Evolutionary conservation across 2,888 invertebrate genomes (phyloP), one percentile per base, ranked within the genome.

Genomic region (Linyphia triangularis): DNA sequence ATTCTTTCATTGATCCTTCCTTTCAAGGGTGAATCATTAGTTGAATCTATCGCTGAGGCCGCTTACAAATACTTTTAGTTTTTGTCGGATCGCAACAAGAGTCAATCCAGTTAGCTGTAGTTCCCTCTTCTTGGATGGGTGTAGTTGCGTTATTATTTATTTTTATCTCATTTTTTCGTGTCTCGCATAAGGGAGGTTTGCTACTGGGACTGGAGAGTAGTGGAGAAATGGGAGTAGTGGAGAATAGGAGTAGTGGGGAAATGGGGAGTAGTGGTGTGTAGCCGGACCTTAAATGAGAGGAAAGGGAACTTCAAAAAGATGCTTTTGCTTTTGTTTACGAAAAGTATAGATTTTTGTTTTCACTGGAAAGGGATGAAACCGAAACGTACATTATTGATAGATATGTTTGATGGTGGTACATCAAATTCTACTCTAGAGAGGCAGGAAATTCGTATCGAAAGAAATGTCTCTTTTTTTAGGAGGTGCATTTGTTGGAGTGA

Each of bases 41-140:
- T 22, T 5, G 67, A 67, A 81, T 59, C 69, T 69, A 81, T 81
- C 81, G 75, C 75, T 24, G 30, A 65, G 37, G 79, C 79, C 69
- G 81, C 81, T 81, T 81, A 81, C 81, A 81, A 81, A 81, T 69
- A 81, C 81, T 81, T 81, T 81, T 81, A 69, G 69, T 81, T 81
- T 81, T 81, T 69, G 78, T 67, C 65, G 43, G 33, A 67, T 30
- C 19, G 67, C 79, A 57, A 37, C 81, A 26, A 69, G 70, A 69
- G 78, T 79, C 78, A 79, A 79, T 79, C 78, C 78, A 81, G 81
- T 69, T 81, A 81, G 57, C 63, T n/a, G n/a, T n/a, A 63, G 61
- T 69, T 69, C 57, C 69, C 59, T 26, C 51, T 9, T 79, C 51
- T 67, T 75, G 59, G 37, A 37, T 75, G 13, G 19, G 63, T 26